Base-by-base conservation (phyloP, 2,888 invertebrate species). In the Ditylenchus weischeri region DNA sequence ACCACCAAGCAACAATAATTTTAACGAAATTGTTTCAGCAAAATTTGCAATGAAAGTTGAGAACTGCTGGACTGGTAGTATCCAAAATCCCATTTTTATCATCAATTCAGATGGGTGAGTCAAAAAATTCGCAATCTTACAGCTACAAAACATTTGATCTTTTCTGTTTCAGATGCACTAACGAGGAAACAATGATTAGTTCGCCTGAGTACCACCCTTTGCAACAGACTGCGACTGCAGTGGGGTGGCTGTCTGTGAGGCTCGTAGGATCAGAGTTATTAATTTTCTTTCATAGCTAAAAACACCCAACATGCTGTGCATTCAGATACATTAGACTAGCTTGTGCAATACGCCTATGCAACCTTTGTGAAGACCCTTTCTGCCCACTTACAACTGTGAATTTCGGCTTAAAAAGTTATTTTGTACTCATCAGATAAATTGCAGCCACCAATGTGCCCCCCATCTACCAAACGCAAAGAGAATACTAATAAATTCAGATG, bases 41-140 rank as follows among this genome's bases (percentile, higher is more conserved):
- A 54, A 35, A 19, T 62, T 65, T 21, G 76, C 65, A 18, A 74
- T 74, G 76, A 58, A 69, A 29, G 65, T 74, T 23, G 69, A 76
- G 62, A 71, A 65, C 35, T 74, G 74, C 54, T 76, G 76, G 76
- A 75, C 73, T 4, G 74, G 74, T n/a, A 74, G 62, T 35, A 36
- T 43, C 10, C 36, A 43, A 36, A 65, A 65, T 43, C 48, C 71
- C 48, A 71, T 69, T 21, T 38, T 63, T 19, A 51, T 73, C 29
- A 76, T 74, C 50, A 67, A 68, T 54, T 29, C 65, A 29, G 35
- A 75, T 51, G 72, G 72, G 70, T 72, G 47, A 21, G 73, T 51
- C 21, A 13, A 62, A 43, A 29, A 29, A 5, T 5, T 29, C 5
- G 5, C 5, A 29, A 29, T 29, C 29, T 29, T 29, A 29, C 29